Conservation (phyloP, 2,888 invertebrate genomes). For the Matsumyia berberina region DNA sequence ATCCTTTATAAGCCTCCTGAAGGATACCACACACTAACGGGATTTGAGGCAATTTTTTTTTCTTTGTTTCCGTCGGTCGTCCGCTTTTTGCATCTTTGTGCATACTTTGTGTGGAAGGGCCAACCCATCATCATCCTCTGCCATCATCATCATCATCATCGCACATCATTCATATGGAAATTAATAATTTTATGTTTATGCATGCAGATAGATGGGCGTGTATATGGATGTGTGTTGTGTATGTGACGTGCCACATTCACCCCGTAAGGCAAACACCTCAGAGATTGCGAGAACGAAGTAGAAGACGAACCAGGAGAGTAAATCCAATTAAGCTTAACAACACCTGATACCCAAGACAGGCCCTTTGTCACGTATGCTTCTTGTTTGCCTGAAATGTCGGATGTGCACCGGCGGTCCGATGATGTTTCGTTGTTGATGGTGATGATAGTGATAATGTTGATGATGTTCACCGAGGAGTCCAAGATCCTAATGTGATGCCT, state of each 20-base stretch:
- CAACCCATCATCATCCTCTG: constrained; percentile 49
- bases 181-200: constrained; percentile 73
- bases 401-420: constrained; percentile 27
- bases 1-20: constrained; percentile 17
- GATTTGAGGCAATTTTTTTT: constrained; percentile 3
- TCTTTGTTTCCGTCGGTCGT: background rate
- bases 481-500: constrained; percentile 40
- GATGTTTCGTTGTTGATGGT: constrained; percentile 22
- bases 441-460: constrained; percentile 33
- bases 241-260: constrained; percentile 28
- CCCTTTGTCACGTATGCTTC: constrained; percentile 72
- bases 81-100: constrained; percentile 27
- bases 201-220: constrained; percentile 28
- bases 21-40: constrained; percentile 34
- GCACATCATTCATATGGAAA: constrained; percentile 73
- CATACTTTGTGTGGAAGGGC: constrained; percentile 45
- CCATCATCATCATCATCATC: constrained; percentile 62
- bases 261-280: constrained; percentile 46
- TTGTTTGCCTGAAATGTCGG: constrained; percentile 48
- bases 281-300: constrained; percentile 37
- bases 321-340: constrained; percentile 76
- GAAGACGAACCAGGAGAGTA: constrained; percentile 63
- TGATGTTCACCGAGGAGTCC: constrained; percentile 43
- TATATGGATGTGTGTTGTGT: constrained; percentile 20
- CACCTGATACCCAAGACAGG: constrained; percentile 74